These are phyloP conservation scores for Adelges cooleyi DNA, from an alignment of 1,140 invertebrate species.

Conservation along the genomic window DNA sequence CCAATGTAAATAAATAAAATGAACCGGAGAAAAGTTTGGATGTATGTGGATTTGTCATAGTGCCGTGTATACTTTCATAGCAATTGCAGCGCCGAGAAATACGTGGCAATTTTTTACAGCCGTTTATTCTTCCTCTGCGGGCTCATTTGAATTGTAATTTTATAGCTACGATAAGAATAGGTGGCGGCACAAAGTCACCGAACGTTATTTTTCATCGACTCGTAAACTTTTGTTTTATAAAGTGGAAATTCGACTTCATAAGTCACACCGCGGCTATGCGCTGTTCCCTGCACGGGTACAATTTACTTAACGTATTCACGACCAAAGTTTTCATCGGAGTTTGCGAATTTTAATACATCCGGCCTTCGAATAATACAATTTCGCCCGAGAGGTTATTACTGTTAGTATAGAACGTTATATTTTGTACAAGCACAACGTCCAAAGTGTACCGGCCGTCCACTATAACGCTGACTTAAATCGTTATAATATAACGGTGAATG, in stretches of 20 bases:
- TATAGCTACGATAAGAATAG: not conserved
- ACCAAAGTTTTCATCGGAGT: slow-evolving; percentile 11
- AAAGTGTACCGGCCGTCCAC: no score
- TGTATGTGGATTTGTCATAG: slow-evolving; percentile 16
- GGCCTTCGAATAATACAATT: not conserved
- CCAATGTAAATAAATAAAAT: no score
- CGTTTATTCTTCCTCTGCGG: not conserved
- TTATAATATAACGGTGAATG: no score
- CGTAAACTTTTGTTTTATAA: slow-evolving; percentile 7
- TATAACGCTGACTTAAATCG: no score
- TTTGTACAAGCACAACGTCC: no score
- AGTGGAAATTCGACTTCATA: slow-evolving; percentile 5
- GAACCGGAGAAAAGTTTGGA: not conserved
- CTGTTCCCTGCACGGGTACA: not conserved
- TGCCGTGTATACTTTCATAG: not conserved
- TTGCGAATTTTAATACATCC: slow-evolving; percentile 9
- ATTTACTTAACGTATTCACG: not conserved
- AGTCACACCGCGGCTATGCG: slow-evolving; percentile 7
- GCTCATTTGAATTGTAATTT: slow-evolving; percentile 12
- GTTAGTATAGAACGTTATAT: no score
- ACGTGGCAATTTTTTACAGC: slow-evolving; percentile 19
- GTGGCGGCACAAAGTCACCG: not conserved
- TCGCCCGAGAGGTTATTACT: not conserved
- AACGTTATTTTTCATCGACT: slow-evolving; percentile 1
- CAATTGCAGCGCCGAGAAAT: not conserved